Conservation (phyloP, 2,888 invertebrate genomes). For the Erebia ligea region DNA sequence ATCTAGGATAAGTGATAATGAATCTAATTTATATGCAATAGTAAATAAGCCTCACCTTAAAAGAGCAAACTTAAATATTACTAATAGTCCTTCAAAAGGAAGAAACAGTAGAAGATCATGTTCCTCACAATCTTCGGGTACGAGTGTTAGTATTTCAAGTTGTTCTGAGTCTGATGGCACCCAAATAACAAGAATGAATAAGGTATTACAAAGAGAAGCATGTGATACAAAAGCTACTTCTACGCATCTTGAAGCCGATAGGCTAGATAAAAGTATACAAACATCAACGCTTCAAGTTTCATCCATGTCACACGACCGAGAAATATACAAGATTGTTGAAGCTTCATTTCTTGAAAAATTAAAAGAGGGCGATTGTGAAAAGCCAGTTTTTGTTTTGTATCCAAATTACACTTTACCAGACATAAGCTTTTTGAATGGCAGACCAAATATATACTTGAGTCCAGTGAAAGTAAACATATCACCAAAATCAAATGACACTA, state of each 20-base stretch:
- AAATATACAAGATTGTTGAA: conserved; percentile 85
- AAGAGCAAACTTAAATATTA: conserved; percentile 80
- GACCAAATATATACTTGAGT: conserved; percentile 87
- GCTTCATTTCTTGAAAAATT: conserved; percentile 88
- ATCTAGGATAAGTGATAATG: conserved; percentile 69
- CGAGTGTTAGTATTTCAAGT: conserved; percentile 80
- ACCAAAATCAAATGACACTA: conserved; percentile 66
- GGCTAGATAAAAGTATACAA: conserved; percentile 89
- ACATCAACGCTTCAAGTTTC: conserved; percentile 83
- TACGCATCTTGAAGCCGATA: conserved; percentile 80
- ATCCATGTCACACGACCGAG: conserved; percentile 67
- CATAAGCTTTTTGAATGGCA: conserved; percentile 89
- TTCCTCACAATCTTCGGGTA: conserved; percentile 78
- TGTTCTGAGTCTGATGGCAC: conserved; percentile 82
- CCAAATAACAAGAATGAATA: conserved; percentile 78
- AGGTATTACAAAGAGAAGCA: conserved; percentile 63
- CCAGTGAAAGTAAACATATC: conserved; percentile 85
- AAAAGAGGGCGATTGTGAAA: conserved; percentile 85
- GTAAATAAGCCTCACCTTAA: conserved; percentile 74
- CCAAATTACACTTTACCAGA: conserved; percentile 96
- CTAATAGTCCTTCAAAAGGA: conserved; percentile 74
- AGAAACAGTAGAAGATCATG: conserved; percentile 70
- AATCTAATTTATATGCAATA: conserved; percentile 74
- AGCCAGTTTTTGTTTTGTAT: conserved; percentile 94
- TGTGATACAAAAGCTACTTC: conserved; percentile 76